phyloP scores from a whole-genome alignment of 2,888 invertebrate genomes.

The Cataglyphis altisquamis region DNA sequence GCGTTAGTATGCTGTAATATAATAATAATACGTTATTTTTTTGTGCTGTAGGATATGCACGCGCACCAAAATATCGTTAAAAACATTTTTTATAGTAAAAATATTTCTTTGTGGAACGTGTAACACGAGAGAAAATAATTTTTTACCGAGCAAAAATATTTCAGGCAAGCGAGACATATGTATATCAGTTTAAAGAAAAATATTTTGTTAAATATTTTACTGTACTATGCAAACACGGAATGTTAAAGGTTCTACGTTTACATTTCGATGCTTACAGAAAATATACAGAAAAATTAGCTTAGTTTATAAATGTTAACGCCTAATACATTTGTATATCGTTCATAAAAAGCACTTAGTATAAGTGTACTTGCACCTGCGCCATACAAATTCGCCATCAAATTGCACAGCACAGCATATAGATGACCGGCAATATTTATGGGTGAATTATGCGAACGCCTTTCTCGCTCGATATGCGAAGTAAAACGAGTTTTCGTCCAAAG shows the following conservation, averaged over 20 bases:
- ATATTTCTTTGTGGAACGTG: not conserved
- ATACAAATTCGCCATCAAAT: slow-evolving; percentile 69
- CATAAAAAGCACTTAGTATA: slow-evolving; percentile 63
- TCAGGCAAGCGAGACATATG: not conserved
- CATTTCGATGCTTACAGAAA: not conserved
- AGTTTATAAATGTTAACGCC: slow-evolving; percentile 1
- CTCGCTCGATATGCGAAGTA: slow-evolving; percentile 61
- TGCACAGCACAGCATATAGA: slow-evolving; percentile 44
- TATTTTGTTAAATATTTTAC: not conserved
- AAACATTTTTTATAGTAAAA: not conserved
- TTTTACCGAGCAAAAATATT: not conserved
- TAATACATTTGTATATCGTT: slow-evolving; percentile 34
- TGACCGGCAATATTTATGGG: slow-evolving; percentile 66
- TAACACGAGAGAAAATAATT: slow-evolving; percentile 2
- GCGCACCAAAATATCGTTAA: not conserved
- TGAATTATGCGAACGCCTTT: slow-evolving; percentile 67
- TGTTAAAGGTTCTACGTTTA: not conserved
- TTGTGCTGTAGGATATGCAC: not conserved
- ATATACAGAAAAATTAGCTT: not conserved
- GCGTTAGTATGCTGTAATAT: slow-evolving; percentile 7
- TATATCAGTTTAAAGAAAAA: not conserved
- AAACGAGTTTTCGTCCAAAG: slow-evolving; percentile 35
- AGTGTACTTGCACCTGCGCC: slow-evolving; percentile 62
- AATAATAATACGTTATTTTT: slow-evolving; percentile 24
- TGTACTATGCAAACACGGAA: not conserved